phyloP scores from a whole-genome alignment of 2,113 vertebrate genomes.

The Pluvialis apricaria region DNA sequence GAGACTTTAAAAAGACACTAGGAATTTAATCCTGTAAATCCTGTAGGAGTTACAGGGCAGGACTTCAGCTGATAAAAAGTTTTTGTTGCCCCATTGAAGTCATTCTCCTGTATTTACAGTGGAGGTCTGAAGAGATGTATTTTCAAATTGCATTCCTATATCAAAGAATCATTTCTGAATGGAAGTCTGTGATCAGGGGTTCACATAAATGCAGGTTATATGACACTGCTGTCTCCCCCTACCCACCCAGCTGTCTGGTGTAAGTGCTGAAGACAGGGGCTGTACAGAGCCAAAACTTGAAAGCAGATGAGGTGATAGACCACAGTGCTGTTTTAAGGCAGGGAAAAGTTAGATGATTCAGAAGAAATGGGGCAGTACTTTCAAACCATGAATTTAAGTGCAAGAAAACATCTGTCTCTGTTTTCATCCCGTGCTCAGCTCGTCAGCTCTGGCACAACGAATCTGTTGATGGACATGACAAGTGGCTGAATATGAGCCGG shows the following conservation, averaged over 20 bases:
- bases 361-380: background rate
- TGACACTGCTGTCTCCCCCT: background rate
- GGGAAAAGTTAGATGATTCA: background rate
- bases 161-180: background rate
- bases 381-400: background rate
- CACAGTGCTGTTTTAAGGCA: background rate
- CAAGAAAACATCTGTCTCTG: background rate
- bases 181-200: background rate
- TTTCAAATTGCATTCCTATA: background rate
- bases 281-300: background rate
- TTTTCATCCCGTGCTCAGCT: background rate
- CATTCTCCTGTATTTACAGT: background rate
- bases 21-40: background rate
- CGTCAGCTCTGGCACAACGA: fast-evolving
- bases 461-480: background rate
- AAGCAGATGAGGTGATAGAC: background rate
- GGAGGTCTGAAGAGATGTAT: background rate
- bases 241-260: background rate
- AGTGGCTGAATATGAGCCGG: no score
- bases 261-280: background rate
- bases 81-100: background rate
- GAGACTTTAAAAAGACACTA: background rate
- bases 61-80: background rate
- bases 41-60: background rate
- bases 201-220: background rate